These are phyloP conservation scores for Prochilodus magdalenae DNA, from an alignment of 2,113 vertebrate genomes.

Conservation along the genomic window DNA sequence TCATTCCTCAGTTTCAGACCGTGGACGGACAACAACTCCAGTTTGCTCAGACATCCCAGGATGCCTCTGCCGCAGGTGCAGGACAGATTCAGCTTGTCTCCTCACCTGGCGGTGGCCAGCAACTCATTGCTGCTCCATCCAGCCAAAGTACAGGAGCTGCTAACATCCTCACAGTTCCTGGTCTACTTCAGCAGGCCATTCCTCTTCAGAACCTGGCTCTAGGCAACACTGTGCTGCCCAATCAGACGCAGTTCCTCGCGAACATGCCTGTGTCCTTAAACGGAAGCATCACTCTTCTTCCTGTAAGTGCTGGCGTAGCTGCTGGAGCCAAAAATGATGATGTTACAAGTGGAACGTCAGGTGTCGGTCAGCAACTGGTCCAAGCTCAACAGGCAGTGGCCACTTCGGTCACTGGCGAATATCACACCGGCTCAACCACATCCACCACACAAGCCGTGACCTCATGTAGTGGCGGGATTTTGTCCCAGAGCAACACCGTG, in stretches of 20 bases:
- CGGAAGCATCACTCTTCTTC: conserved; percentile 93
- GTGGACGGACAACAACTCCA: conserved; percentile 93
- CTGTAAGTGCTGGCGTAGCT: conserved; percentile 83
- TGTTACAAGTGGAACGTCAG: conserved; percentile 58
- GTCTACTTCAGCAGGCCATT: conserved; percentile 90
- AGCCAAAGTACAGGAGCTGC: conserved; percentile 74
- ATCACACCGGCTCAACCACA: conserved; percentile 75
- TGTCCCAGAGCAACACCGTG: conserved; percentile 67
- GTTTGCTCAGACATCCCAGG: conserved; percentile 87
- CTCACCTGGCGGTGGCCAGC: conserved; percentile 85
- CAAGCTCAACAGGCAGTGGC: conserved; percentile 51
- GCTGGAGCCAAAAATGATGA: conserved; percentile 62
- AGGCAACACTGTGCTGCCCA: conserved; percentile 85
- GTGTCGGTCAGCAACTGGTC: conserved; percentile 65
- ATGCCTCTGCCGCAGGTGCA: conserved; percentile 72
- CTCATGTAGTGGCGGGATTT: conserved; percentile 64
- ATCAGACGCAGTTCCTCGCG: conserved; percentile 91
- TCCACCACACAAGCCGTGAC: conserved; percentile 83
- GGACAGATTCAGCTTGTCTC: conserved; percentile 91
- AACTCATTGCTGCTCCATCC: conserved; percentile 84
- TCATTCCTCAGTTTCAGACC: conserved; percentile 96
- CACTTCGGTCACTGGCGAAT: conserved; percentile 58
- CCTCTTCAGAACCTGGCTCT: conserved; percentile 91
- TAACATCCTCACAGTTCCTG: conserved; percentile 92
- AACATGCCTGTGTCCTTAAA: conserved; percentile 94